These are phyloP conservation scores for Varanus komodoensis DNA, from an alignment of 2,113 vertebrate species.

Conservation along the genomic window DNA sequence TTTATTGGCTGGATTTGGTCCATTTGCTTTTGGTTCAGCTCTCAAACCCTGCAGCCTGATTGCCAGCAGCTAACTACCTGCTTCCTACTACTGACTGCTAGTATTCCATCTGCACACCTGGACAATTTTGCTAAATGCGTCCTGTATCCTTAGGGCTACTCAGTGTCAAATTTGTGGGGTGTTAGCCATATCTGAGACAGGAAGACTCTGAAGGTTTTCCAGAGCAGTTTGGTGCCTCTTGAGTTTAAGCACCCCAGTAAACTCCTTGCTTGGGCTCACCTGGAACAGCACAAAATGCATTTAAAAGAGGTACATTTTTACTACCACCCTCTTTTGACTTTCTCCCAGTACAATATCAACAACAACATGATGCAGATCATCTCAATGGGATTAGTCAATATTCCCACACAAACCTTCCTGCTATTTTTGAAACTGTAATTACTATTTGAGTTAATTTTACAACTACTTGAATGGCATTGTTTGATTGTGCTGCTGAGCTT, in stretches of 20 bases:
- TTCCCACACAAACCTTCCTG: slow-evolving; percentile 34
- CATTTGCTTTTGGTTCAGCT: too few relatives aligned
- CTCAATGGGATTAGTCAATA: neutral
- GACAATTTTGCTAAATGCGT: neutral
- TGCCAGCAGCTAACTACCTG: neutral
- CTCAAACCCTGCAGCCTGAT: neutral
- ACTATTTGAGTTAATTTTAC: slow-evolving; percentile 51
- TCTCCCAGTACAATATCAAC: neutral
- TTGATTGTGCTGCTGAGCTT: slow-evolving; percentile 39
- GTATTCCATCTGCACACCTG: neutral
- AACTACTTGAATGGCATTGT: slow-evolving; percentile 33
- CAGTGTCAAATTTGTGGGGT: neutral
- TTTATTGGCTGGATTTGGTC: too few relatives aligned
- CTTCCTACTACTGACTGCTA: neutral
- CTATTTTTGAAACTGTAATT: slow-evolving; percentile 31
- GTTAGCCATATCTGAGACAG: neutral
- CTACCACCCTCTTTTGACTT: neutral
- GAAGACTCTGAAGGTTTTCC: neutral
- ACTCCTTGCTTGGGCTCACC: neutral
- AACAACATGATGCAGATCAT: neutral
- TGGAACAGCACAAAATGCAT: neutral
- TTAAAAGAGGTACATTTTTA: neutral
- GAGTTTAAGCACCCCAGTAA: neutral
- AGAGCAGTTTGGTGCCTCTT: neutral
- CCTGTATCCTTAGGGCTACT: neutral